phyloP scores from a whole-genome alignment of 2,113 vertebrate genomes.

The Scartelaos histophorus region DNA sequence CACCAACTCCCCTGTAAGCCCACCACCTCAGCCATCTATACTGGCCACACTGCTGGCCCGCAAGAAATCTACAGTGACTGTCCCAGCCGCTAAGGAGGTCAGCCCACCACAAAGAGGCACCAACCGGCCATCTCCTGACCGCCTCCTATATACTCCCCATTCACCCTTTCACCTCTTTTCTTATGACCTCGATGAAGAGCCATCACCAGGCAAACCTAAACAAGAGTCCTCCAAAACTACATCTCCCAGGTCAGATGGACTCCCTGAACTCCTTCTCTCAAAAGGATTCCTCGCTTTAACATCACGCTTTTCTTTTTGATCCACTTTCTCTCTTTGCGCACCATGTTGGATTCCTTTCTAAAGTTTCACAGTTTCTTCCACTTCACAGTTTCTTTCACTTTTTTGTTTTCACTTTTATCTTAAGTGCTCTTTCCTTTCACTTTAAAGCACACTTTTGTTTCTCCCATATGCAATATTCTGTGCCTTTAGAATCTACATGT shows the following conservation, averaged over 20 bases:
- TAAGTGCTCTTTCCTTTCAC: constrained; percentile 17
- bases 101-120: constrained; percentile 66
- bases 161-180: constrained; percentile 95
- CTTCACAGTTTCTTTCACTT: constrained; percentile 24
- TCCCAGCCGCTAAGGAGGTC: constrained; percentile 65
- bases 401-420: constrained; percentile 20
- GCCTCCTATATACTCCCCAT: constrained; percentile 89
- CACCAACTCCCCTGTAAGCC: constrained; percentile 31
- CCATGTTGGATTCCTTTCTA: constrained; percentile 27
- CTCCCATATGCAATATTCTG: background rate
- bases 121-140: constrained; percentile 66
- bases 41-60: constrained; percentile 70
- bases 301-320: constrained; percentile 10
- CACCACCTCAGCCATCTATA: constrained; percentile 65
- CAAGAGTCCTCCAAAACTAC: constrained; percentile 37
- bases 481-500: background rate
- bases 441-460: constrained; percentile 3
- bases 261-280: constrained; percentile 14
- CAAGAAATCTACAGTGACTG: constrained; percentile 61
- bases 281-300: constrained; percentile 6
- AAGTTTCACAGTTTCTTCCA: constrained; percentile 27
- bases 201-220: constrained; percentile 16
- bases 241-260: constrained; percentile 55
- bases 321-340: constrained; percentile 17
- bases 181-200: constrained; percentile 85